Conservation (phyloP, 2,888 invertebrate genomes). For the Agonum fuliginosum region DNA sequence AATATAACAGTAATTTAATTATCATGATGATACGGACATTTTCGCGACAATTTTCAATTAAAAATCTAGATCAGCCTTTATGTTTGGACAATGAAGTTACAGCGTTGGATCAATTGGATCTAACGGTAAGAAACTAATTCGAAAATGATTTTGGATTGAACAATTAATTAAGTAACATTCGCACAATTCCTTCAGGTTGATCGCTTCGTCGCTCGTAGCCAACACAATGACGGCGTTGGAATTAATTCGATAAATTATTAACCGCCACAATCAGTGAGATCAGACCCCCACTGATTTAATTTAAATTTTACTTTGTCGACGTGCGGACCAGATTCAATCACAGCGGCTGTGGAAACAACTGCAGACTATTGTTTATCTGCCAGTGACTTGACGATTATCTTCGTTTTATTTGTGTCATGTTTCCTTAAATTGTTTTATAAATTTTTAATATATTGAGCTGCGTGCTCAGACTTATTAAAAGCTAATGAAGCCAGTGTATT, state of each 20-base stretch:
- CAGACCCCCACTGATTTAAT: conserved; percentile 57
- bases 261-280: conserved; percentile 56
- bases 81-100: neutral
- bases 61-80: neutral
- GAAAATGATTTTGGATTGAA: conserved; percentile 43
- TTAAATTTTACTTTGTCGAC: conserved; percentile 50
- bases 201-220: conserved; percentile 1
- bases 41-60: neutral
- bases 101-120: neutral
- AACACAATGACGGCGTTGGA: conserved; percentile 53
- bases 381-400: conserved; percentile 36
- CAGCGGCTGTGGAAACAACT: conserved; percentile 18
- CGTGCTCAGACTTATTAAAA: conserved; percentile 13
- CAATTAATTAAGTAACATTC: conserved; percentile 51
- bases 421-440: conserved; percentile 27
- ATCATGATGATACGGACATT: neutral
- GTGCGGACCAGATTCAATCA: conserved; percentile 47
- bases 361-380: conserved; percentile 24
- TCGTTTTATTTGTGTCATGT: neutral
- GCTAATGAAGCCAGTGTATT: conserved; percentile 16
- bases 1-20: too few species aligned
- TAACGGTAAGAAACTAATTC: conserved; percentile 37
- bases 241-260: conserved; percentile 59
- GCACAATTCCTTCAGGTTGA: conserved; percentile 15
- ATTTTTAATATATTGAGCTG: conserved; percentile 21